Percentiles rank a stretch among this genome's conserved stretches.
phyloP scores from a whole-genome alignment of 2,797 vertebrate genomes.

The Sandelia bainsii region DNA sequence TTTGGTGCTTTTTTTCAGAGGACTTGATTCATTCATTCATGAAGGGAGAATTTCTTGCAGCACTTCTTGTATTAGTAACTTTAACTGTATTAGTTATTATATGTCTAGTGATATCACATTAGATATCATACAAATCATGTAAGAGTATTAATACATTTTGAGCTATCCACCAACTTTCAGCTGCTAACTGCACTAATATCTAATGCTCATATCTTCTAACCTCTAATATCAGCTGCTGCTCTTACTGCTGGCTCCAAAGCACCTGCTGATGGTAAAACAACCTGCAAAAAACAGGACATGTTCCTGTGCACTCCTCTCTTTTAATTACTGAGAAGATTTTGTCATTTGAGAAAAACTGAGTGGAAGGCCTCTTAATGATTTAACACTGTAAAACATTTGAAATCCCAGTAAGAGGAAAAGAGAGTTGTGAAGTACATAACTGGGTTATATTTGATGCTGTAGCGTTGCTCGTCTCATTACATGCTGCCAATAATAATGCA shows the following conservation, averaged over 20 bases:
- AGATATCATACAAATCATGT: no score
- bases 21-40: no score
- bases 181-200: no score
- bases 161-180: no score
- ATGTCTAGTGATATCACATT: no score
- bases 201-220: constrained; percentile 23
- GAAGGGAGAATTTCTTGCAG: no score
- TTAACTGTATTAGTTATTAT: no score
- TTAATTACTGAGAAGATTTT: neutral
- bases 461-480: constrained; percentile 46
- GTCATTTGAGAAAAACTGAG: constrained; percentile 3
- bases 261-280: constrained; percentile 69
- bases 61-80: no score
- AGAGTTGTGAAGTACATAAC: constrained; percentile 26
- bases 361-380: neutral
- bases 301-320: constrained; percentile 27
- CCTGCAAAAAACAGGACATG: constrained; percentile 22
- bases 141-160: no score
- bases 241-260: neutral
- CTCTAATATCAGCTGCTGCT: constrained; percentile 11
- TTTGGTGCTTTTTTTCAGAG: no score
- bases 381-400: neutral
- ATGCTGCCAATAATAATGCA: constrained; percentile 51
- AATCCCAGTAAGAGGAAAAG: constrained; percentile 1
- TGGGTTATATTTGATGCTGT: constrained; percentile 40